Conservation (phyloP, 2,113 vertebrate genomes). For the Microcebus lehilahytsara region DNA sequence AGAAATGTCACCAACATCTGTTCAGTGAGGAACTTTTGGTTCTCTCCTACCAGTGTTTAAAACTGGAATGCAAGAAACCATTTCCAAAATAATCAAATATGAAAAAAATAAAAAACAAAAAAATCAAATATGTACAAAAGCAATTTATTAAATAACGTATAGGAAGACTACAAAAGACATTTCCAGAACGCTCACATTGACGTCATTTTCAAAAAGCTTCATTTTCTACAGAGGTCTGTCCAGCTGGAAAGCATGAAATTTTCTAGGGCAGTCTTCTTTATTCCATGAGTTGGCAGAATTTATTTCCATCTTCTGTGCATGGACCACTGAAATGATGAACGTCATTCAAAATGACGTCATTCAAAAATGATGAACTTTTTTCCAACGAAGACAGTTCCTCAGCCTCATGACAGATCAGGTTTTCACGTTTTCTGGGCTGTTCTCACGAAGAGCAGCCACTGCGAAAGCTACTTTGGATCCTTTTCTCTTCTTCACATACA, state of each 20-base stretch:
- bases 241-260: neutral
- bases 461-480: neutral
- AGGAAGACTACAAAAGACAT: neutral
- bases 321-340: neutral
- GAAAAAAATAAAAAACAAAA: too few species aligned
- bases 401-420: neutral
- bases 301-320: neutral
- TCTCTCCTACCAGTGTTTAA: neutral
- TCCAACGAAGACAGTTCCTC: neutral
- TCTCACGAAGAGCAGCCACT: neutral
- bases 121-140: neutral
- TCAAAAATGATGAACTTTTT: neutral
- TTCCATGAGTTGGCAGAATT: neutral
- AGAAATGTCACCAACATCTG: neutral
- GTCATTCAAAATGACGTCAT: too few species aligned
- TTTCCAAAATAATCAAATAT: neutral
- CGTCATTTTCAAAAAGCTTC: neutral
- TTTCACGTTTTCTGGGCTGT: fast-evolving
- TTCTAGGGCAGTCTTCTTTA: neutral
- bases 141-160: constrained; percentile 25
- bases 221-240: neutral
- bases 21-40: neutral
- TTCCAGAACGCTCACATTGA: neutral
- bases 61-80: neutral
- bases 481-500: neutral